Percentiles rank a stretch among this genome's conserved stretches.
Evolutionary conservation across 2,113 vertebrate genomes (phyloP).

Genomic region (Strix aluco): DNA sequence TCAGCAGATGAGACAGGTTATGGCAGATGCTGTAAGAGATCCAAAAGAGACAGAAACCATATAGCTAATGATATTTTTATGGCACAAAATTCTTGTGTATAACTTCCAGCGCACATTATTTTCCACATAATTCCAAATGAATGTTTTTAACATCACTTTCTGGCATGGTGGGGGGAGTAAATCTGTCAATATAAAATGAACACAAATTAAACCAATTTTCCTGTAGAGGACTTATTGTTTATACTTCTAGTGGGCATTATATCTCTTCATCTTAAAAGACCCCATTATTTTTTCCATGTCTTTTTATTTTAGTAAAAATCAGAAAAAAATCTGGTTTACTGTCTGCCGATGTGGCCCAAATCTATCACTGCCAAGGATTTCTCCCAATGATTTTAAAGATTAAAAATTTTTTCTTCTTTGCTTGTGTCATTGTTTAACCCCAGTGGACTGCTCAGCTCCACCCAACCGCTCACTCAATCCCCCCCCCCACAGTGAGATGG

Average conservation of each 20-base stretch:
- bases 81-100: not conserved
- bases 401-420: not conserved
- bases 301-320: not conserved
- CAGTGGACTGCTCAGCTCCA: not conserved
- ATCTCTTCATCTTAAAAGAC: not conserved
- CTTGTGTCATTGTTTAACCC: not conserved
- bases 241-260: not conserved
- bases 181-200: not conserved
- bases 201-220: not conserved
- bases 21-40: not conserved
- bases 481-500: fast-evolving
- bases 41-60: not conserved
- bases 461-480: fast-evolving
- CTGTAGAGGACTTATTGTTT: not conserved
- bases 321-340: not conserved
- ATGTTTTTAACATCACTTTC: not conserved
- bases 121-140: not conserved
- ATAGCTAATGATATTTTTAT: not conserved
- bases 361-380: not conserved
- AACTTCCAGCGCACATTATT: not conserved
- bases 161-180: not conserved
- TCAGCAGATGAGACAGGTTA: not conserved
- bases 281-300: not conserved
- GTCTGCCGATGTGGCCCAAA: not conserved
- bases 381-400: not conserved